Evolutionary conservation across 2,797 vertebrate species (phyloP).

Genomic region (Loriculus beryllinus): DNA sequence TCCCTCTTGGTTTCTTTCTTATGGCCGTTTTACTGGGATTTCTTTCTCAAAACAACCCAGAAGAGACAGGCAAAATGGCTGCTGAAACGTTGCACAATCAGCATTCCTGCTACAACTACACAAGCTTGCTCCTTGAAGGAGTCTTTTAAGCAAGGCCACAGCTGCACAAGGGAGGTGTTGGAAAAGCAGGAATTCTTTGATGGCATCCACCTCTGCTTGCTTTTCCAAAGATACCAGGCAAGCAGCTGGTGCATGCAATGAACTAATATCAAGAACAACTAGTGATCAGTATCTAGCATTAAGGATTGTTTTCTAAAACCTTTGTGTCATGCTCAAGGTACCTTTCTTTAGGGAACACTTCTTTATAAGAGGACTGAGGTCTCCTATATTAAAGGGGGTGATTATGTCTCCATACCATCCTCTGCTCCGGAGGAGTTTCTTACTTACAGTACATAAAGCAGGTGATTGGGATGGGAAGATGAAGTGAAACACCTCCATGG

Average conservation of each 20-base stretch:
- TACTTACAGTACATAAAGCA: neutral
- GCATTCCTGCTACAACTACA: neutral
- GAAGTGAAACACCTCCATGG: neutral
- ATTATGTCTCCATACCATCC: neutral
- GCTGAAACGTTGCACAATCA: neutral
- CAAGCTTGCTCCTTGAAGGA: too few relatives aligned
- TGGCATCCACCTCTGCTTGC: neutral
- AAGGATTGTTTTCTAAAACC: neutral
- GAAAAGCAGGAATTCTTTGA: neutral
- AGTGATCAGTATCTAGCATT: neutral
- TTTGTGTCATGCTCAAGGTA: neutral
- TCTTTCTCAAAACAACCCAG: conserved; percentile 9
- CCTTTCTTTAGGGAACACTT: neutral
- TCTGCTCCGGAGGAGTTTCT: neutral
- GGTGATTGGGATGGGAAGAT: neutral
- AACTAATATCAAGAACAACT: neutral
- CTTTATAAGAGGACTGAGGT: neutral
- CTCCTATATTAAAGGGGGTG: accelerated
- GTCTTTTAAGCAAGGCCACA: too few relatives aligned
- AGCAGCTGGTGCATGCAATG: neutral
- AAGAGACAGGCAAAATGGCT: neutral
- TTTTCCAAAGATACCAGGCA: neutral
- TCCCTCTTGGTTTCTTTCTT: neutral
- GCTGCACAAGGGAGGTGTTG: neutral
- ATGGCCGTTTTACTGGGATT: neutral